phyloP scores from a whole-genome alignment of 2,113 vertebrate species.

The Paradisaea rubra region DNA sequence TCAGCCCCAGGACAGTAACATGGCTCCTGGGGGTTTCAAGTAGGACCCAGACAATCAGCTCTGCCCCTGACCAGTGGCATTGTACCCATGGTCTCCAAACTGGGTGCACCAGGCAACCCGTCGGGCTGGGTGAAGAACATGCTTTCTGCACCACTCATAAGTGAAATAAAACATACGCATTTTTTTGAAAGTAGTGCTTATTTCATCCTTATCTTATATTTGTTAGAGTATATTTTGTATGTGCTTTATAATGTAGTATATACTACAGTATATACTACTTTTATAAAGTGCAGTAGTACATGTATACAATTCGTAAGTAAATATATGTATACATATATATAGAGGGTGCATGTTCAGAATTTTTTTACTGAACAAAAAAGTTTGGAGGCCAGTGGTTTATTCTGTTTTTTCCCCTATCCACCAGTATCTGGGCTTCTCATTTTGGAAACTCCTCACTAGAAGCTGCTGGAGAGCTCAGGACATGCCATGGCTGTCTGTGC shows the following conservation, averaged over 20 bases:
- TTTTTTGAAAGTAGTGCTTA: neutral
- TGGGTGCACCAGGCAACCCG: neutral
- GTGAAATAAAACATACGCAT: neutral
- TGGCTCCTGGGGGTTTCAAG: neutral
- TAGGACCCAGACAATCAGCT: neutral
- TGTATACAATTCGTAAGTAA: neutral
- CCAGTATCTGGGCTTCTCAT: neutral
- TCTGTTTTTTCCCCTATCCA: neutral
- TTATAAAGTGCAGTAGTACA: neutral
- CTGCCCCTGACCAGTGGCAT: neutral
- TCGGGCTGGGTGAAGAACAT: accelerated
- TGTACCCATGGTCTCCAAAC: neutral
- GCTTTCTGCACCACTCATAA: neutral
- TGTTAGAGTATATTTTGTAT: neutral
- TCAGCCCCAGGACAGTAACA: neutral
- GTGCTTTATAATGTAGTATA: neutral
- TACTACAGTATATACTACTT: no score
- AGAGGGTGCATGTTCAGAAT: accelerated
- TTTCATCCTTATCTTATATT: neutral
- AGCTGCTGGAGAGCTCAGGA: neutral
- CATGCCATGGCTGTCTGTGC: accelerated
- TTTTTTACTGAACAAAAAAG: neutral
- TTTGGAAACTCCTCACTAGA: neutral
- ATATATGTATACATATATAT: neutral
- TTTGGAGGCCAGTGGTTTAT: neutral